Base-by-base conservation (phyloP, 2,888 invertebrate genomes). In the Sarcophaga rosellei region DNA sequence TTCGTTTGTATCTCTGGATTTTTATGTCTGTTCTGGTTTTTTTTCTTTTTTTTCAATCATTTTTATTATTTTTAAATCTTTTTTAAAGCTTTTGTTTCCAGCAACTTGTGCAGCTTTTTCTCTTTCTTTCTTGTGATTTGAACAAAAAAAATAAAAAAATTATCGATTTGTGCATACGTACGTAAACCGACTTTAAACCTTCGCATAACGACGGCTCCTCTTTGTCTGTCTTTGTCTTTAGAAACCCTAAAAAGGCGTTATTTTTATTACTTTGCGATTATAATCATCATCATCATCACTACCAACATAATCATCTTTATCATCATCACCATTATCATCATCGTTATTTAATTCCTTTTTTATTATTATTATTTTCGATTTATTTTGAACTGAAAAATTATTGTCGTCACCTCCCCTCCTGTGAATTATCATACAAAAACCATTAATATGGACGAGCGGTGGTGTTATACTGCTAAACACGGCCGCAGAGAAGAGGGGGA, bases 311-410 rank as follows among this genome's bases (percentile, higher is more conserved):
- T 25, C 25, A 25, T 4, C 35, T 10, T 35, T 10, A 35, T 35
- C 35, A 10, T 35, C 8, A 1, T 35, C 8, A 10, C 10, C 35
- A 35, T 35, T 8, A 74, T 35, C 35, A 8, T 25, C n/a, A 74
- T 47, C 73, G 75, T 79, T 82, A 79, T 78, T 82, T 82, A 75
- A 81, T 70, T 74, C 57, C 62, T 17, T 47, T 65, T 23, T 72
- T n/a, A n/a, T 45, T 76, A 47, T 75, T 57, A 63, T 69, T 11
- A 35, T 35, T 35, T 35, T 35, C 35, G 35, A 35, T 35, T 35
- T 35, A 12, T 20, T 8, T 57, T 79, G 63, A 69, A 44, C 57
- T 57, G n/a, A 12, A 62, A 62, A 20, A 62, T 62, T 62, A 20
- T 12, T 21, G 12, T 62, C 62, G 21, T 17, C n/a, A 57, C 17